Base-by-base conservation (phyloP, 2,888 invertebrate species). In the Eupithecia subumbrata region DNA sequence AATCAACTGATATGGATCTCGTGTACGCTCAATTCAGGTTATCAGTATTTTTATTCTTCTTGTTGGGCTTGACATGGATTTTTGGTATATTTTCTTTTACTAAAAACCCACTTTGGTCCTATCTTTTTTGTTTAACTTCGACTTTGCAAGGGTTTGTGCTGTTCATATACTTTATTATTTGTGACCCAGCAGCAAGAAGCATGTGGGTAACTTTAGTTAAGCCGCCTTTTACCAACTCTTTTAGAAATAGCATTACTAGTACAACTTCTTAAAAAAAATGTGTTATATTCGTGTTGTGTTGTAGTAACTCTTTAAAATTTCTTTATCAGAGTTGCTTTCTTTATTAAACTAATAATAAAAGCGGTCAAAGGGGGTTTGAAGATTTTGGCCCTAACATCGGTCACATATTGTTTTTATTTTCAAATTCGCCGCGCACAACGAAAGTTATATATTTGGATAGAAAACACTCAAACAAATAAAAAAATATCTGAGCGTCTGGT, bases 131-230 rank as follows among this genome's bases (percentile, higher is more conserved):
- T 83, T 84, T 96, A n/a, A 96, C 96, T 0, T 95, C 96, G 8
- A 96, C 96, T 0, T 80, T 96, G 30, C 96, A 96, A 84, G 96
- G 96, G 0, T 96, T 96, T 84, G 95, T 96, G 12, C 88, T 96
- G 18, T 96, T 96, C 82, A 84, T 96, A 25, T 96, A 96, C 86
- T 96, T 96, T 84, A 92, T 96, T 11, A 84, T 96, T 25, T 91
- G 96, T 72, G 96, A 96, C 86, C 94, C 95, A 0, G 86, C 88
- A 16, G 95, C 96, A 11, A 90, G 96, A 71, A 92, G 90, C 67
- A 86, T 95, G 81, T 96, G 96, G 96, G 86, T 91, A 34, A 88
- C 90, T 5, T 85, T 94, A 73, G 89, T 94, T 82, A 91, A 88
- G 82, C 91, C 92, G 25, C 91, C 90, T 74, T 89, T 89, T 81